Percentiles rank a stretch among this genome's conserved stretches.
phyloP scores from a whole-genome alignment of 2,888 invertebrate species.

The Pogonocherus hispidulus region DNA sequence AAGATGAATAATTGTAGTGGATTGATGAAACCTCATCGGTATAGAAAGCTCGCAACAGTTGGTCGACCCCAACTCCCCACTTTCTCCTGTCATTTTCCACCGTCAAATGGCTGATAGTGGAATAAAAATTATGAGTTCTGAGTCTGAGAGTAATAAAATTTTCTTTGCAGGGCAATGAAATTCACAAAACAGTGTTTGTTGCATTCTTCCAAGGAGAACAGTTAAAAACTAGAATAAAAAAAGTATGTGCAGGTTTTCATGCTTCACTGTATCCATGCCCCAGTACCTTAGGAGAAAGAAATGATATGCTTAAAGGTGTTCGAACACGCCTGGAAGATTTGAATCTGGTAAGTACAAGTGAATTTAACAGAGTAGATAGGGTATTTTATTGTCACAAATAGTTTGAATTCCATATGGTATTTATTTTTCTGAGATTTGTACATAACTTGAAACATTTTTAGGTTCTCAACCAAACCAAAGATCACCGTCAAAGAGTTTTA shows the following conservation, averaged over 20 bases:
- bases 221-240: slow-evolving; percentile 89
- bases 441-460: too few relatives aligned
- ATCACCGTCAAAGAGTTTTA: slow-evolving; percentile 88
- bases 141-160: background rate
- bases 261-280: slow-evolving; percentile 95
- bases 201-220: slow-evolving; percentile 94
- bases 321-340: slow-evolving; percentile 92
- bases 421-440: too few relatives aligned
- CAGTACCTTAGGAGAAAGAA: slow-evolving; percentile 84
- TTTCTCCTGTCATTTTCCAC: too few relatives aligned
- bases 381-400: too few relatives aligned
- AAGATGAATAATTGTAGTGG: too few relatives aligned
- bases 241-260: slow-evolving; percentile 94
- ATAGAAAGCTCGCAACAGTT: too few relatives aligned
- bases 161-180: slow-evolving; percentile 81
- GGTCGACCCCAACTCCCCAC: too few relatives aligned
- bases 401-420: too few relatives aligned
- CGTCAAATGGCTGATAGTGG: too few relatives aligned
- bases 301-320: slow-evolving; percentile 93
- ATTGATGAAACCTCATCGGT: too few relatives aligned
- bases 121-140: too few relatives aligned
- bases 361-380: background rate
- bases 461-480: slow-evolving; percentile 90
- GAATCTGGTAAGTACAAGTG: slow-evolving; percentile 73
- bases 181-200: slow-evolving; percentile 91